Evolutionary conservation across 2,113 vertebrate species (phyloP).

Genomic region (Corythaeola cristata): DNA sequence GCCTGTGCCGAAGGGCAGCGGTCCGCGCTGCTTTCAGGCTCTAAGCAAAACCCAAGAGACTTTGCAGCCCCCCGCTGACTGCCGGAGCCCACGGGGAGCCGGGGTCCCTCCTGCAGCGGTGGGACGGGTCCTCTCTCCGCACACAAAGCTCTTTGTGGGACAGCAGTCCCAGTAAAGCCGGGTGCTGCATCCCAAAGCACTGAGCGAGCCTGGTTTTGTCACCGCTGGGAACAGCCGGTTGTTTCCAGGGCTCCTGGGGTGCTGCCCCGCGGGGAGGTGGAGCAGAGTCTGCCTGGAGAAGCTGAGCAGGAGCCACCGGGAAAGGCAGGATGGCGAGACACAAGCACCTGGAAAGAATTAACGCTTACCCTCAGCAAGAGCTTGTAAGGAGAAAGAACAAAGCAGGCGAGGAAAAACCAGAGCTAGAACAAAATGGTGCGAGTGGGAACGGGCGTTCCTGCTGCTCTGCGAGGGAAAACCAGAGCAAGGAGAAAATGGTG

Average conservation of each 20-base stretch:
- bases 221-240: background rate
- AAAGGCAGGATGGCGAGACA: background rate
- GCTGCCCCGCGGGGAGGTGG: background rate
- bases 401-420: constrained; percentile 43
- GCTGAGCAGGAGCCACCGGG: background rate
- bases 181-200: background rate
- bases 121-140: background rate
- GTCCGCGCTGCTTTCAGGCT: background rate
- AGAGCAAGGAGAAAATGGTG: constrained; percentile 61
- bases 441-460: constrained; percentile 35
- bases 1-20: background rate
- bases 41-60: background rate
- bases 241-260: background rate
- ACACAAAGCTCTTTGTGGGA: background rate
- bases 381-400: constrained; percentile 39
- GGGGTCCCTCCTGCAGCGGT: background rate
- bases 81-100: too few species aligned
- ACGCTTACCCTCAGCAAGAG: background rate
- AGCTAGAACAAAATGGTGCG: constrained; percentile 56
- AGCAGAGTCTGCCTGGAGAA: background rate
- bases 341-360: constrained; percentile 58
- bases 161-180: fast-evolving
- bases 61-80: background rate
- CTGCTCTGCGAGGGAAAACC: constrained; percentile 34
- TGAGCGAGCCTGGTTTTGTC: background rate